A percentile compares a stretch with the other conserved stretches of the same genome.
phyloP scores from a whole-genome alignment of 2,113 vertebrate genomes.

The Nibea coibor region DNA sequence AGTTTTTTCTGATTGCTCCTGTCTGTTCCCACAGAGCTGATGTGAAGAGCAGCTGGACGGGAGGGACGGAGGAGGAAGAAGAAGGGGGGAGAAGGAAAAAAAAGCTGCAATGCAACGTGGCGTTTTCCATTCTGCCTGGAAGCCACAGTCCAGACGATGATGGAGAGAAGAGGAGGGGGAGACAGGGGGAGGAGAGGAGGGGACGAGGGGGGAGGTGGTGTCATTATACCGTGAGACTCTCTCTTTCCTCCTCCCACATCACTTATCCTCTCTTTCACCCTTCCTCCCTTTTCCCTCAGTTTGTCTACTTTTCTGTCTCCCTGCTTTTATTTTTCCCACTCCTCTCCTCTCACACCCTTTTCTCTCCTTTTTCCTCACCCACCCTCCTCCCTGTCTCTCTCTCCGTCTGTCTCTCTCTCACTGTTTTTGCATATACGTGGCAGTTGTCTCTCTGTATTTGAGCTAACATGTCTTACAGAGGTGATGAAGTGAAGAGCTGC shows the following conservation, averaged over 20 bases:
- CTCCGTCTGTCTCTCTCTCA: background rate
- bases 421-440: slow-evolving; percentile 59
- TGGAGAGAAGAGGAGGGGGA: slow-evolving; percentile 23
- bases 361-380: background rate
- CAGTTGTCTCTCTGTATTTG: slow-evolving; percentile 46
- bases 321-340: background rate
- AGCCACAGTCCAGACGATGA: slow-evolving; percentile 44
- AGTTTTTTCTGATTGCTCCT: slow-evolving; percentile 53
- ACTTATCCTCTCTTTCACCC: slow-evolving; percentile 20
- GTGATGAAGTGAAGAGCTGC: slow-evolving; percentile 25
- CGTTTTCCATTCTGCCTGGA: slow-evolving; percentile 80
- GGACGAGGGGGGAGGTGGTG: slow-evolving; percentile 44
- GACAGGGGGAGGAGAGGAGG: background rate
- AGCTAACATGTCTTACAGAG: slow-evolving; percentile 18
- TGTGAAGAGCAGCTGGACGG: slow-evolving; percentile 82
- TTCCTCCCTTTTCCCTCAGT: background rate
- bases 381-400: background rate
- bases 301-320: slow-evolving; percentile 5
- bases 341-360: slow-evolving; percentile 5
- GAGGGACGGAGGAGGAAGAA: slow-evolving; percentile 20
- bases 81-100: slow-evolving; percentile 50
- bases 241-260: slow-evolving; percentile 34
- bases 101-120: slow-evolving; percentile 81
- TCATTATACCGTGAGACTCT: slow-evolving; percentile 59
- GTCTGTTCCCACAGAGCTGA: slow-evolving; percentile 73